Base-by-base conservation (phyloP, 2,113 vertebrate species). In the Percina caprodes region DNA sequence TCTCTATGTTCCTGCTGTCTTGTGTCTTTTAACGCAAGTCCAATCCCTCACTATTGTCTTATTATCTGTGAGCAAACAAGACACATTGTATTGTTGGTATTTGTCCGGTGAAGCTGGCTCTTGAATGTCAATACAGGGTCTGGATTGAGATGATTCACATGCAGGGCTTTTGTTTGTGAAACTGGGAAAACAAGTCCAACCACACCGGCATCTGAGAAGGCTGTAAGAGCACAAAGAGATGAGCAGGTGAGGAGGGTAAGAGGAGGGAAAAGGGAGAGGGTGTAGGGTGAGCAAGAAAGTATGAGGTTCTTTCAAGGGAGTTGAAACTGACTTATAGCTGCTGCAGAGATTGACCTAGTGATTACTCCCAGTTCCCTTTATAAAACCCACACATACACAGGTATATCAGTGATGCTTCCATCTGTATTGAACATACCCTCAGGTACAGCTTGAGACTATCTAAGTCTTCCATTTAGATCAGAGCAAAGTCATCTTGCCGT, bases 141-240 rank as follows among this genome's bases (percentile, higher is more conserved):
- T 78, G 76, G 81, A 85, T 60, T 74, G 68, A 67, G 65, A 26
- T 18, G 33, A 62, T 79, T 85, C 78, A 72, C 86, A 87, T 88
- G 74, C 56, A 5, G 82, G 82, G 61, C 80, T 84, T 91, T 93
- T 94, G 91, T 93, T 65, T 77, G 56, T 60, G 54, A 65, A 92
- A 92, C 91, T 33, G 84, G 90, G 84, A 77, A 87, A 94, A 90
- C 93, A 12, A 75, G 93, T 93, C 74, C 7, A 49, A 78, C 90
- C 67, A 74, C 83, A 54, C 8, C 2, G 49, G 74, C 54, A 80
- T 58, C 73, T 62, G 42, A 80, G 35, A 79, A 75, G n/a, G 69
- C 86, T 75, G 55, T 70, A 35, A 55, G 77, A 74, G 58, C 73
- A 88, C 86, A 89, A 88, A 91, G 74, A 88, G 84, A 86, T 63